Conservation (phyloP, 2,888 invertebrate genomes). For the Ellobium chinense region DNA sequence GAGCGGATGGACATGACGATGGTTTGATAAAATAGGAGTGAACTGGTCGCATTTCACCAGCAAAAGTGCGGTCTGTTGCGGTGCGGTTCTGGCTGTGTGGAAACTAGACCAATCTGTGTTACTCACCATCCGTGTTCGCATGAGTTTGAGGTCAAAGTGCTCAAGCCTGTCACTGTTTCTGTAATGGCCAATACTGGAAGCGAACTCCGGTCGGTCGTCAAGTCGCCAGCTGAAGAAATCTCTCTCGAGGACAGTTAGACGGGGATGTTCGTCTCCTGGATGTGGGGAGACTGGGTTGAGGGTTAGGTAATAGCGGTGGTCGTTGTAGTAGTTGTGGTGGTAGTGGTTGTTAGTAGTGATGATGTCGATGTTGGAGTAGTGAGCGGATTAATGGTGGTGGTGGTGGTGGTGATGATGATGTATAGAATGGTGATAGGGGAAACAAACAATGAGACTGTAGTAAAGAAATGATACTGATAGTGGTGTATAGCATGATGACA, state of each 20-base stretch:
- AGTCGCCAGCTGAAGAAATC: constrained; percentile 65
- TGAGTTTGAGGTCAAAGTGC: constrained; percentile 52
- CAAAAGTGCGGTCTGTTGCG: too few species aligned
- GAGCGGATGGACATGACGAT: too few species aligned
- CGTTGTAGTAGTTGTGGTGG: not conserved
- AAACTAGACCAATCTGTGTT: not conserved
- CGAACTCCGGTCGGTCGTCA: constrained; percentile 60
- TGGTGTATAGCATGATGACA: too few species aligned
- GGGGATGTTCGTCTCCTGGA: constrained; percentile 44
- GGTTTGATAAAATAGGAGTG: too few species aligned
- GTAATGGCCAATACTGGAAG: constrained; percentile 56
- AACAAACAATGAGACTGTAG: too few species aligned
- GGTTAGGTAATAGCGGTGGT: not conserved
- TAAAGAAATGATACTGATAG: too few species aligned
- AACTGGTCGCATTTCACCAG: not conserved
- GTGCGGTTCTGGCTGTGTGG: too few species aligned
- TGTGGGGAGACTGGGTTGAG: not conserved
- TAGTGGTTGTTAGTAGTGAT: not conserved
- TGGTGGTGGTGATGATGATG: not conserved
- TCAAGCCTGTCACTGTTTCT: constrained; percentile 65
- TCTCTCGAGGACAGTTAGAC: constrained; percentile 44
- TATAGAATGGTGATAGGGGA: not conserved
- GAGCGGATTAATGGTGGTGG: too few species aligned
- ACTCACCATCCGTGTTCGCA: constrained; percentile 56
- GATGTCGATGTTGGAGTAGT: not conserved